Conservation (phyloP, 2,113 vertebrate genomes). For the Prinia subflava region DNA sequence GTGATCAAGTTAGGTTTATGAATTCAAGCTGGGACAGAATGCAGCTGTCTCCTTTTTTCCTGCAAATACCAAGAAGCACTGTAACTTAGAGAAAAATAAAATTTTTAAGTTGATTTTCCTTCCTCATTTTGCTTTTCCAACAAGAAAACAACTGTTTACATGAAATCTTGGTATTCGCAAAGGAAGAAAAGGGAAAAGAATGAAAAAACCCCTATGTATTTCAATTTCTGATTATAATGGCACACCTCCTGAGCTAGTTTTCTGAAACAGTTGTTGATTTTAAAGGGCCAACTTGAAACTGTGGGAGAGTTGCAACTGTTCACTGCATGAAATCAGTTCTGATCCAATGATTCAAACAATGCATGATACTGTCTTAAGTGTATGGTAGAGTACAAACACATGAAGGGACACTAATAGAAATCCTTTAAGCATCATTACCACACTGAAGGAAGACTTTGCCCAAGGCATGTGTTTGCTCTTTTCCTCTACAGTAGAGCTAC, state of each 20-base stretch:
- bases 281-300: background rate
- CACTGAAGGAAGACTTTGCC: background rate
- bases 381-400: background rate
- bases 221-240: background rate
- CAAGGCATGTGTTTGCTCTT: background rate
- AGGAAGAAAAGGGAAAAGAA: background rate
- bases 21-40: slow-evolving; percentile 74
- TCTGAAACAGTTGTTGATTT: background rate
- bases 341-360: background rate
- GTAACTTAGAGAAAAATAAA: background rate
- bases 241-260: background rate
- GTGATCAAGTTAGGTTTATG: slow-evolving; percentile 77
- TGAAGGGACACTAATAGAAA: background rate
- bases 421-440: background rate
- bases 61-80: background rate
- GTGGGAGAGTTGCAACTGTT: fast-evolving
- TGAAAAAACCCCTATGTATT: background rate
- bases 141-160: background rate
- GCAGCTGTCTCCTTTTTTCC: slow-evolving; percentile 53
- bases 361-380: background rate
- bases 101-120: background rate
- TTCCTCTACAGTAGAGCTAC: background rate
- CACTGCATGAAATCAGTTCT: background rate
- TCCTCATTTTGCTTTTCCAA: background rate
- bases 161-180: background rate